A percentile compares a stretch with the other conserved stretches of the same genome.
These are phyloP conservation scores for Brachionus sp. DNA, from an alignment of 1,140 invertebrate genomes.

Conservation along the genomic window DNA sequence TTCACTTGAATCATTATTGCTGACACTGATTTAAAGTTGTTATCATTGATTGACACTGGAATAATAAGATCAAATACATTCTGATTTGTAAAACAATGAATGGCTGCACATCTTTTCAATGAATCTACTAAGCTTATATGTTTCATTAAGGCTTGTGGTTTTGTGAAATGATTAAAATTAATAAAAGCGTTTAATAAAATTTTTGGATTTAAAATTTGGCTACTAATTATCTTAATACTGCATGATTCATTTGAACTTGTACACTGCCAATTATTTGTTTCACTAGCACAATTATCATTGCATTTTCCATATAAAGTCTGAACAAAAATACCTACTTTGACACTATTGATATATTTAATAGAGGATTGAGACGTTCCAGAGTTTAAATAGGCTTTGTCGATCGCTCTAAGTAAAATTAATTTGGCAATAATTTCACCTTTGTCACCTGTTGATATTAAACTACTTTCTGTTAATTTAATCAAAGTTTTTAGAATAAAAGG, in stretches of 20 bases:
- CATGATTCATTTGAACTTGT: background rate
- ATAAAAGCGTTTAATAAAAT: background rate
- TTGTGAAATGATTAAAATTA: conserved; percentile 2
- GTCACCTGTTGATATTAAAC: background rate
- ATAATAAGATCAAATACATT: background rate
- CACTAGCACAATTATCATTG: background rate
- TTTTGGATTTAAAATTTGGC: background rate
- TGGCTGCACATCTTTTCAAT: conserved; percentile 1
- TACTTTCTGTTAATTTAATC: background rate
- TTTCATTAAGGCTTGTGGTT: background rate
- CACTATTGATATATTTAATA: background rate
- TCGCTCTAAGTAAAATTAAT: background rate
- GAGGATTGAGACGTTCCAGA: background rate
- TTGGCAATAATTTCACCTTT: conserved; percentile 15
- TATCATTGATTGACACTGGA: background rate
- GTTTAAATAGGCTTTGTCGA: background rate
- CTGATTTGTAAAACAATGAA: background rate
- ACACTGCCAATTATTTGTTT: background rate
- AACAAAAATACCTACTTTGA: background rate
- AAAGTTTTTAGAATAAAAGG: background rate
- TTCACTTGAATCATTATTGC: conserved; percentile 18
- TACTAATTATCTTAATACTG: background rate
- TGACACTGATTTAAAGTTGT: background rate
- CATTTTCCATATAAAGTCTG: background rate
- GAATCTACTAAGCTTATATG: background rate